A percentile compares a stretch with the other conserved stretches of the same genome.
phyloP scores from a whole-genome alignment of 2,888 invertebrate species.

The Folsomia manolachei region DNA sequence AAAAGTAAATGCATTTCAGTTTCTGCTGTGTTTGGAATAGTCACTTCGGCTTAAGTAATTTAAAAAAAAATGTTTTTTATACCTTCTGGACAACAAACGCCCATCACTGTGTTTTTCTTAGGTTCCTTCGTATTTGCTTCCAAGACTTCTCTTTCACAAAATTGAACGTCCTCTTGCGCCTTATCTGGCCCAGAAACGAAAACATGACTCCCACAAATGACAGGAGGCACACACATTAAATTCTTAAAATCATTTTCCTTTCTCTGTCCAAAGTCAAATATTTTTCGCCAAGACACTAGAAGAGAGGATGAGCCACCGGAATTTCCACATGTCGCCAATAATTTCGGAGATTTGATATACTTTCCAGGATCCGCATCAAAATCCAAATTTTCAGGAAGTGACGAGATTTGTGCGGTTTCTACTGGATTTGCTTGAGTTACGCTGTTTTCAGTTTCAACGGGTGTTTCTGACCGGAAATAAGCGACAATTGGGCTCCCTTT shows the following conservation, averaged over 20 bases:
- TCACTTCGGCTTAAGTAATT: too few species aligned
- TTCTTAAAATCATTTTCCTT: neutral
- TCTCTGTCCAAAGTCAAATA: too few species aligned
- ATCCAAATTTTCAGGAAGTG: neutral
- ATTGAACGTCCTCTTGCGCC: neutral
- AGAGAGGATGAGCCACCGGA: neutral
- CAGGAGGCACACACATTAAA: neutral
- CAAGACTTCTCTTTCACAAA: neutral
- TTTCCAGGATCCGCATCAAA: neutral
- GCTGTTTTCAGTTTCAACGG: neutral
- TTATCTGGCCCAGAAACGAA: neutral
- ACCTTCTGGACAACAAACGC: neutral
- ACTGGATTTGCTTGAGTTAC: neutral
- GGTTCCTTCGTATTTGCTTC: too few species aligned
- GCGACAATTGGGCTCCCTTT: neutral
- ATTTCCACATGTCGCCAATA: neutral
- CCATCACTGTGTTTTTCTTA: too few species aligned
- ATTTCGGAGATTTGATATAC: neutral
- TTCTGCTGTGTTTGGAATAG: too few species aligned
- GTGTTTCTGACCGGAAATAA: neutral
- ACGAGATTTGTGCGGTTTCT: neutral
- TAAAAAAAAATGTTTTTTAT: too few species aligned
- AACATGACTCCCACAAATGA: neutral
- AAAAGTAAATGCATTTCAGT: too few species aligned
- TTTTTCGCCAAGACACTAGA: neutral